Evolutionary conservation across 1,140 invertebrate species (phyloP).

Genomic region (Microvelia longipes): DNA sequence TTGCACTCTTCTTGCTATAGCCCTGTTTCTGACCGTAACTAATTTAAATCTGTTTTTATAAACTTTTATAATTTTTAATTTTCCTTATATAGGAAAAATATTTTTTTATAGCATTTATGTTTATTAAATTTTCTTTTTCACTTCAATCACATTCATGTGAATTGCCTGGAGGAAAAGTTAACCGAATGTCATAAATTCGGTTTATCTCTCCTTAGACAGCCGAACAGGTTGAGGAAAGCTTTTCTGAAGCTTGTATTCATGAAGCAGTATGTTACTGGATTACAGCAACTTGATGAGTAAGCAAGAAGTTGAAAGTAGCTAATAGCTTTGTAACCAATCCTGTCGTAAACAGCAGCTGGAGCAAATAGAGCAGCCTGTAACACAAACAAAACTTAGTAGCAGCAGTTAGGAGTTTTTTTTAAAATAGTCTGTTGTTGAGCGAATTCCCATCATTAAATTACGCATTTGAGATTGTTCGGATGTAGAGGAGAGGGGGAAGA

Average conservation of each 20-base stretch:
- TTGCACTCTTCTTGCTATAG: no score
- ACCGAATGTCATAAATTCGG: conserved; percentile 11
- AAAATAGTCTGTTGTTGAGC: no score
- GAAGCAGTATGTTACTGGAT: conserved; percentile 62
- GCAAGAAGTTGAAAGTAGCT: conserved; percentile 44
- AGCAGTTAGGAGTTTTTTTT: no score
- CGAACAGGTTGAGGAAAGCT: conserved; percentile 41
- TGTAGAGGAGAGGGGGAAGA: no score
- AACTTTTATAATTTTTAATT: no score
- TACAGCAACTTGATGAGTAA: conserved; percentile 51
- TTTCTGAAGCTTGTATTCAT: conserved; percentile 54
- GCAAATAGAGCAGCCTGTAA: conserved; percentile 37
- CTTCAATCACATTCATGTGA: background rate
- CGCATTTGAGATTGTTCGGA: no score
- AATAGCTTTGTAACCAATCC: conserved; percentile 36
- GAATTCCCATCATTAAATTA: no score
- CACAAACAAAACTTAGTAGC: background rate
- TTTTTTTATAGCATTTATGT: no score
- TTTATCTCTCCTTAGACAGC: conserved; percentile 27
- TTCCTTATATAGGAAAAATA: no score
- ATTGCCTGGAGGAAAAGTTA: background rate
- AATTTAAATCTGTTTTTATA: no score
- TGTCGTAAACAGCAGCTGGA: conserved; percentile 34
- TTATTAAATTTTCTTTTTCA: no score
- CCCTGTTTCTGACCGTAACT: no score